Evolutionary conservation across 2,797 vertebrate genomes (phyloP).

Genomic region (Anguilla marmorata): DNA sequence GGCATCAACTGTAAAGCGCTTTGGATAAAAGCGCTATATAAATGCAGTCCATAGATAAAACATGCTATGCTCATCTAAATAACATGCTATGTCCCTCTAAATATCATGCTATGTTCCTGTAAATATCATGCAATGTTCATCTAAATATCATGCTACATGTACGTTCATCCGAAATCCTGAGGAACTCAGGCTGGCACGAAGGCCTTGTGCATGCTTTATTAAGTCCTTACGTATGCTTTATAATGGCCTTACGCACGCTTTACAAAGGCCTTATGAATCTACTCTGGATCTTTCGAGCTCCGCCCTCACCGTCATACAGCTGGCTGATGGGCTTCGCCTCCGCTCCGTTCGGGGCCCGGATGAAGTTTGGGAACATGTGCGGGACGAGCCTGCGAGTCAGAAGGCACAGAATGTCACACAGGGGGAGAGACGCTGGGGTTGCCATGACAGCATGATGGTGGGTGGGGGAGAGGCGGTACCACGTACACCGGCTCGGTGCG

Average conservation of each 20-base stretch:
- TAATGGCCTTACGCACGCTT: background rate
- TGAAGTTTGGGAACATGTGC: slow-evolving; percentile 89
- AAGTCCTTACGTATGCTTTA: background rate
- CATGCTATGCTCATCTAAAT: background rate
- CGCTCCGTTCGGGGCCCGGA: slow-evolving; percentile 86
- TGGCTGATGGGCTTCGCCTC: slow-evolving; percentile 88
- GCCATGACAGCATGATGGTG: background rate
- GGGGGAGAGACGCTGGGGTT: background rate
- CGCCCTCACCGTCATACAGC: slow-evolving; percentile 78
- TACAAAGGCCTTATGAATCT: background rate
- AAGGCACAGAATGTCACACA: background rate
- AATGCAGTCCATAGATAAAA: too few relatives aligned
- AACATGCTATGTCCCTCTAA: background rate
- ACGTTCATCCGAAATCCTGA: too few relatives aligned
- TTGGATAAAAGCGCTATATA: too few relatives aligned
- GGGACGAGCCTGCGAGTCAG: slow-evolving; percentile 71
- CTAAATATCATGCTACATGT: too few relatives aligned
- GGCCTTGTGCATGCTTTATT: background rate
- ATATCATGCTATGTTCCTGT: too few relatives aligned
- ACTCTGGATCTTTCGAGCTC: background rate
- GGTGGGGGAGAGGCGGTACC: background rate
- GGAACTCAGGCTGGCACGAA: background rate
- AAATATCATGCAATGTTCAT: too few relatives aligned
- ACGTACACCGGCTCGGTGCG: slow-evolving; percentile 83
- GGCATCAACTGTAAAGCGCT: too few relatives aligned